Conservation (phyloP, 2,113 vertebrate genomes). For the Nothobranchius kuhntae region DNA sequence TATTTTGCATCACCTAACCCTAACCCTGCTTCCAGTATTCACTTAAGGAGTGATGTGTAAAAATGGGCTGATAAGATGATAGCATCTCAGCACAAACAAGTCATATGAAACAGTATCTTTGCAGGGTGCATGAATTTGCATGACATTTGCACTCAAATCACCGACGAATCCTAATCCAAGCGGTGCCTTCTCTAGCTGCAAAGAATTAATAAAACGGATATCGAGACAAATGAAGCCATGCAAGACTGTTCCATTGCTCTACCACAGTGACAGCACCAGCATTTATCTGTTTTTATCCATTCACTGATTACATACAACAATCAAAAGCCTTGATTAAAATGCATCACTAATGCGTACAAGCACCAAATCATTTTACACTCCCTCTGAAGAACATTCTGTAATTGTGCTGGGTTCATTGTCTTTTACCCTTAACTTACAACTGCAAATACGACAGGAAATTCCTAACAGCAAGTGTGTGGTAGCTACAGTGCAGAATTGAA, state of each 20-base stretch:
- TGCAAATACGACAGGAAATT: slow-evolving; percentile 54
- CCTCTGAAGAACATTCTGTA: slow-evolving; percentile 38
- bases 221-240: slow-evolving; percentile 48
- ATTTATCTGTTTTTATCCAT: slow-evolving; percentile 61
- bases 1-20: no score
- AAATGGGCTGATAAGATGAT: slow-evolving; percentile 40
- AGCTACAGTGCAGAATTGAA: no score
- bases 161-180: slow-evolving; percentile 28
- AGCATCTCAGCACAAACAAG: slow-evolving; percentile 56
- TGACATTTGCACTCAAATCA: slow-evolving; percentile 20
- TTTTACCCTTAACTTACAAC: slow-evolving; percentile 60
- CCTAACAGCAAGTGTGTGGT: no score
- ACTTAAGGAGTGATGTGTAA: slow-evolving; percentile 51
- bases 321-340: slow-evolving; percentile 67
- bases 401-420: slow-evolving; percentile 58
- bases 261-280: slow-evolving; percentile 39
- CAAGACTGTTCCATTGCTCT: slow-evolving; percentile 46
- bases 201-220: slow-evolving; percentile 46
- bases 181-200: slow-evolving; percentile 39
- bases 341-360: slow-evolving; percentile 55
- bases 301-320: slow-evolving; percentile 49
- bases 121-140: slow-evolving; percentile 45
- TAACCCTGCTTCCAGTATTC: slow-evolving; percentile 34
- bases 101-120: slow-evolving; percentile 54
- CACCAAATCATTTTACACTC: slow-evolving; percentile 48